Percentiles rank a stretch among this genome's conserved stretches.
Evolutionary conservation across 2,113 vertebrate species (phyloP).

Genomic region (Eulacestoma nigropectus): DNA sequence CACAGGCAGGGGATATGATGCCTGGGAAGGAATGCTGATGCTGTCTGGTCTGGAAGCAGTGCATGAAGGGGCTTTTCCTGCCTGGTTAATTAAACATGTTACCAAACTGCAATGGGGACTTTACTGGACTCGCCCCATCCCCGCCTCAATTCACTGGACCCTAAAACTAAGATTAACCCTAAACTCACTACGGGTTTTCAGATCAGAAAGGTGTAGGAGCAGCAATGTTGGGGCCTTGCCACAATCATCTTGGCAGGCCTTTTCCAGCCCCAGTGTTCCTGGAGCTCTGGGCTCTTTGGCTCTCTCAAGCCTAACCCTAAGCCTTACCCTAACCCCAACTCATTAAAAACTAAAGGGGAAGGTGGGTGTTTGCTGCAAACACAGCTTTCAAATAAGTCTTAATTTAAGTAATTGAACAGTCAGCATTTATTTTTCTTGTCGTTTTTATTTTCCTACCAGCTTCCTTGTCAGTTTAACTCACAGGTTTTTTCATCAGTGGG

Average conservation of each 20-base stretch:
- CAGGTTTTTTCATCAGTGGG: fast-evolving
- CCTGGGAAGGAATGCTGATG: background rate
- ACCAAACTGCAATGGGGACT: background rate
- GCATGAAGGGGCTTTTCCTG: background rate
- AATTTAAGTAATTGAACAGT: slow-evolving; percentile 15
- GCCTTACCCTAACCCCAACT: background rate
- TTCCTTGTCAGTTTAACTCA: background rate
- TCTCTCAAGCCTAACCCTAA: background rate
- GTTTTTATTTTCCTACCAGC: background rate
- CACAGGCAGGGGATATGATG: fast-evolving
- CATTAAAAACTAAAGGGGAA: background rate
- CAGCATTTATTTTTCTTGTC: background rate
- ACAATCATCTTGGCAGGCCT: fast-evolving
- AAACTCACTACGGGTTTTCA: no score
- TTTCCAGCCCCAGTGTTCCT: background rate
- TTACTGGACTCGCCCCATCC: background rate
- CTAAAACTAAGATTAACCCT: no score
- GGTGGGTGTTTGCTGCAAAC: background rate
- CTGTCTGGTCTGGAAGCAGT: background rate
- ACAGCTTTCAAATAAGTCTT: background rate
- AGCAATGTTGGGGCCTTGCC: fast-evolving
- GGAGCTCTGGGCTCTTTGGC: background rate
- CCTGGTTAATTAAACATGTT: slow-evolving; percentile 30
- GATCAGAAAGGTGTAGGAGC: background rate
- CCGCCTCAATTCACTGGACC: background rate